A percentile compares a stretch with the other conserved stretches of the same genome.
Conservation (phyloP, 2,797 vertebrate species). For the Lutjanus campechanus region DNA sequence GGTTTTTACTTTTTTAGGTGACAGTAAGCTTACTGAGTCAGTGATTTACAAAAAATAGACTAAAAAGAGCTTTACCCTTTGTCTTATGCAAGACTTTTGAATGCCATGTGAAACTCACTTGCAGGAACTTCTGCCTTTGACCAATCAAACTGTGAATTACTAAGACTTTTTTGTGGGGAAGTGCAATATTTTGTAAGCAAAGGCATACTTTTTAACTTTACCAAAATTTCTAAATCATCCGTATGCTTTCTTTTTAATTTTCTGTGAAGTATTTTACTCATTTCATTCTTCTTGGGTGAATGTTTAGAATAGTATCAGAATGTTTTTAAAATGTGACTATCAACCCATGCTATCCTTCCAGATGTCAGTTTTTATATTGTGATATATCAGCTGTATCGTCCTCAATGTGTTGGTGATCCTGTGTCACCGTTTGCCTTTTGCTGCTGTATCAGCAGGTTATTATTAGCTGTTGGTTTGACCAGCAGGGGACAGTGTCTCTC, state of each 20-base stretch:
- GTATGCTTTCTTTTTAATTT: conserved; percentile 20
- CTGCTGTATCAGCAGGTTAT: conserved; percentile 83
- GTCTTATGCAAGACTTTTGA: conserved; percentile 45
- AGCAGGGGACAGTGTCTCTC: conserved; percentile 81
- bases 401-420: conserved; percentile 44
- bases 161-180: conserved; percentile 56
- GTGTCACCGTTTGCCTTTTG: conserved; percentile 53
- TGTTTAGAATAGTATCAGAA: conserved; percentile 16
- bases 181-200: conserved; percentile 83
- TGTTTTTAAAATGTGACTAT: conserved; percentile 46
- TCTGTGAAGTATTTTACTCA: conserved; percentile 33
- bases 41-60: conserved; percentile 29
- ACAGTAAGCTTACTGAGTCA: conserved; percentile 13
- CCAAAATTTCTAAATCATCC: conserved; percentile 46
- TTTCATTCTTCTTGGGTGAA: conserved; percentile 26
- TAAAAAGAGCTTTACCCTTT: conserved; percentile 64
- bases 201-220: conserved; percentile 61
- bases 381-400: conserved; percentile 29
- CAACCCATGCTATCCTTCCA: conserved; percentile 22
- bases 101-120: conserved; percentile 52
- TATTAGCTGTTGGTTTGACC: conserved; percentile 62
- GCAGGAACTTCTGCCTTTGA: conserved; percentile 66
- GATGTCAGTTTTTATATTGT: conserved; percentile 16
- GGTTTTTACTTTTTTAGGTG: conserved; percentile 29
- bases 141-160: conserved; percentile 84